A percentile compares a stretch with the other conserved stretches of the same genome.
Evolutionary conservation across 2,113 vertebrate species (phyloP).

Genomic region (Charadrius vociferus): DNA sequence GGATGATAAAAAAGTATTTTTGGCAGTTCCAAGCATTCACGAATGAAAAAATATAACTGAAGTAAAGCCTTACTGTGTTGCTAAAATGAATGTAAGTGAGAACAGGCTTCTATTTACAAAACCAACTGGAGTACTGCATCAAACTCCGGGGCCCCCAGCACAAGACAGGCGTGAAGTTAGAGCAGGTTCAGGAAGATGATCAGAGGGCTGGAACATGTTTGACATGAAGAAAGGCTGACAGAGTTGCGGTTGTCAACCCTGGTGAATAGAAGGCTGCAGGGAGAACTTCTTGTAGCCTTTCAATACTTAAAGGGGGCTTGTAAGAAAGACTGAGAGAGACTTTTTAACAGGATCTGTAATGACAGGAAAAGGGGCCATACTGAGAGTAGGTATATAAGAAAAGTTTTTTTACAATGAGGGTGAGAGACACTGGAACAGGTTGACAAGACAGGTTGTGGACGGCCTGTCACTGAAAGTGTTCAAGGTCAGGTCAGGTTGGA

Average conservation of each 20-base stretch:
- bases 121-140: neutral
- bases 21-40: neutral
- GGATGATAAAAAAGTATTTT: neutral
- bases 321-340: neutral
- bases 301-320: neutral
- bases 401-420: neutral
- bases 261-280: neutral
- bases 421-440: neutral
- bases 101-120: neutral
- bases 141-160: neutral
- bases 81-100: neutral
- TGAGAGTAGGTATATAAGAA: neutral
- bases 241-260: neutral
- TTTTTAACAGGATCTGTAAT: neutral
- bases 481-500: neutral
- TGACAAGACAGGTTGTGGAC: accelerated
- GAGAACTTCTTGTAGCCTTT: neutral
- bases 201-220: neutral
- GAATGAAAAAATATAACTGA: neutral
- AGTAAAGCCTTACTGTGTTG: neutral
- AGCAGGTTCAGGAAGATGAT: neutral
- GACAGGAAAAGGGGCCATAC: neutral
- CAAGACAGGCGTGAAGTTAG: neutral
- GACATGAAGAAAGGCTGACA: neutral
- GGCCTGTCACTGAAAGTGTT: neutral